These are phyloP conservation scores for Ernsta delagoae DNA, from an alignment of 2,888 invertebrate genomes.

Conservation along the genomic window DNA sequence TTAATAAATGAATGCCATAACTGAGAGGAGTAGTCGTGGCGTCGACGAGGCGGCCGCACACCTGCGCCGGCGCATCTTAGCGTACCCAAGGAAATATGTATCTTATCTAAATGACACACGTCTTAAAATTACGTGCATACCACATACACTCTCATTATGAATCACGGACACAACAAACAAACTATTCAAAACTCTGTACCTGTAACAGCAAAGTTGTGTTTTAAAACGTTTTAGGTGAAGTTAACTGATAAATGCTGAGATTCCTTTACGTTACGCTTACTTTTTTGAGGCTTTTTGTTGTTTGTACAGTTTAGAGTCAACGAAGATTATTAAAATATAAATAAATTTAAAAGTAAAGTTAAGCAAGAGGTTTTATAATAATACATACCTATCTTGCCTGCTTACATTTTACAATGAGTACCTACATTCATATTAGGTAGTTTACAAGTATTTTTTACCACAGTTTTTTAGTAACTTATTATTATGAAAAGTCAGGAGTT, in stretches of 20 bases:
- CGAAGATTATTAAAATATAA: not conserved
- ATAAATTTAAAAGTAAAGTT: too few species aligned
- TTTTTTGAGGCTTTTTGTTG: not conserved
- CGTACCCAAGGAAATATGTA: slow-evolving; percentile 46
- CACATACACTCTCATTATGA: slow-evolving; percentile 72
- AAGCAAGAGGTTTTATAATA: not conserved
- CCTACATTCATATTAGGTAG: too few species aligned
- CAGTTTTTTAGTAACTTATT: too few species aligned
- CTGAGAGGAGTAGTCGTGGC: slow-evolving; percentile 79
- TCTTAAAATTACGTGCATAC: slow-evolving; percentile 39
- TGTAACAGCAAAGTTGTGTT: slow-evolving; percentile 75
- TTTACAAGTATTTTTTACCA: too few species aligned
- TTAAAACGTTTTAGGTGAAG: slow-evolving; percentile 51
- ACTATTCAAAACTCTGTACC: slow-evolving; percentile 80
- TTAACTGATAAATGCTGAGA: slow-evolving; percentile 65
- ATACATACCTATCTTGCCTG: too few species aligned
- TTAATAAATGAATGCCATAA: slow-evolving; percentile 82
- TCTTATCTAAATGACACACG: slow-evolving; percentile 40
- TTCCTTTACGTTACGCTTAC: slow-evolving; percentile 60
- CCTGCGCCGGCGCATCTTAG: slow-evolving; percentile 78
- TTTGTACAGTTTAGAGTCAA: not conserved
- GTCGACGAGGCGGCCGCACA: slow-evolving; percentile 81
- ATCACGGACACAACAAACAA: slow-evolving; percentile 82
- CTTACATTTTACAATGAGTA: too few species aligned
- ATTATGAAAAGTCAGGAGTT: too few species aligned